Base-by-base conservation (phyloP, 2,888 invertebrate genomes). In the Zootermopsis nevadensis region DNA sequence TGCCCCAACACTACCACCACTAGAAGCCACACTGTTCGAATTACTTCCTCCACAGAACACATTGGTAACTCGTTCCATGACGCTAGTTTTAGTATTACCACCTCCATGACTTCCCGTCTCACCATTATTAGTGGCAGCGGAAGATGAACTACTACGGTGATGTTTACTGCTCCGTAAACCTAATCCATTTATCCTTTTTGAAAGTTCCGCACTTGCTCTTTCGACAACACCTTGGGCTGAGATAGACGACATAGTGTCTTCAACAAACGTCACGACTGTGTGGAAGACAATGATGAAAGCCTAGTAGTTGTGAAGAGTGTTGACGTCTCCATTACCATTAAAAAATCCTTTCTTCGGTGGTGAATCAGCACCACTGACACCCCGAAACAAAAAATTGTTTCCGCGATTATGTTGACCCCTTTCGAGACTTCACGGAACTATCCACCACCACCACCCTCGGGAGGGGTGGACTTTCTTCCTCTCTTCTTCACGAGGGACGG, bases 201-300 rank as follows among this genome's bases (percentile, higher is more conserved):
- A 95, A 86, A 97, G 92, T 90, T 97, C 97, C 86, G 97, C 97
- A 87, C 96, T 96, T 88, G 97, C 97, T 88, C 97, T 93, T 92
- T 97, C 97, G 90, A 97, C 97, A 88, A 97, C 96, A 88, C 96
- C 96, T 90, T 96, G 96, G 87, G 96, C 95, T 87, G 95, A 95
- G 91, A 96, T 95, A 88, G 95, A 95, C 89, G 95, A 84, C 84
- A 85, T 85, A 69, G 66, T 77, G 66, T 60, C 79, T 77, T 42
- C 53, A 79, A 38, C 33, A 79, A 66, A 66, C 35, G 79, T 79
- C 79, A 79, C 72, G 82, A 33, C 38, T n/a, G 80, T 30, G 22
- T n/a, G 33, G 38, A 67, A 55, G 83, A 66, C 38, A 35, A 38
- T 74, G 74, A 38, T 38, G 74, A 74, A 74, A 74, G 31, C 74